Evolutionary conservation across 2,888 invertebrate species (phyloP).

Genomic region (Scotopteryx bipunctaria): DNA sequence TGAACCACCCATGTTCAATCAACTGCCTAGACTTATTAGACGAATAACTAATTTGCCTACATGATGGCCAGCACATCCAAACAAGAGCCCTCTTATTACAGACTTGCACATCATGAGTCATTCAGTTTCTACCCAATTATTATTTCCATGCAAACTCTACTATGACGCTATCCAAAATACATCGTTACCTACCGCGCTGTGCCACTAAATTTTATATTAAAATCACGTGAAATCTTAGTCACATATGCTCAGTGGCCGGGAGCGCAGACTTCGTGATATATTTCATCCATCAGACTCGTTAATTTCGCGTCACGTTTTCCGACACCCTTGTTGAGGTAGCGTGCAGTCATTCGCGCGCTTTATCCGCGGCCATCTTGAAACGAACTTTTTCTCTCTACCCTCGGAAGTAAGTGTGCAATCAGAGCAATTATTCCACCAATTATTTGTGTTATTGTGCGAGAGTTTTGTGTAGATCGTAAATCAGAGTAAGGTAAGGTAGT

Average conservation of each 20-base stretch:
- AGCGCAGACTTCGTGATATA: slow-evolving; percentile 65
- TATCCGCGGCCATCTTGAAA: slow-evolving; percentile 58
- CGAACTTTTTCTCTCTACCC: slow-evolving; percentile 49
- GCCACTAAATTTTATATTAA: slow-evolving; percentile 73
- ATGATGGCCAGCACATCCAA: slow-evolving; percentile 16
- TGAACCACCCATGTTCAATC: no score
- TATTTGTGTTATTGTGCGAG: slow-evolving; percentile 25
- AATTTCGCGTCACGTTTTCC: slow-evolving; percentile 27
- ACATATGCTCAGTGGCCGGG: slow-evolving; percentile 69
- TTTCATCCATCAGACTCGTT: slow-evolving; percentile 54
- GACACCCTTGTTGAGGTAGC: slow-evolving; percentile 40
- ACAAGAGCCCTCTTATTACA: slow-evolving; percentile 8
- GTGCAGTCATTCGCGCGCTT: slow-evolving; percentile 63
- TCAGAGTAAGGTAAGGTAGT: slow-evolving; percentile 39
- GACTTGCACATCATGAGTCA: slow-evolving; percentile 35
- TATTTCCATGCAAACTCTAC: slow-evolving; percentile 55
- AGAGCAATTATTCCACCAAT: slow-evolving; percentile 44
- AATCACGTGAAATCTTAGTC: slow-evolving; percentile 73
- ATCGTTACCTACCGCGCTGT: slow-evolving; percentile 56
- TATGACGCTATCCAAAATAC: slow-evolving; percentile 67
- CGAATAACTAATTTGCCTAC: slow-evolving; percentile 3
- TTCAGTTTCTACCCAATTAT: slow-evolving; percentile 37
- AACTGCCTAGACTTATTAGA: slow-evolving; percentile 7
- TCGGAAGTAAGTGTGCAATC: slow-evolving; percentile 70
- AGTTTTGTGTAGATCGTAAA: slow-evolving; percentile 15